Conservation (phyloP, 2,888 invertebrate species). For the Cephus pygmeus region DNA sequence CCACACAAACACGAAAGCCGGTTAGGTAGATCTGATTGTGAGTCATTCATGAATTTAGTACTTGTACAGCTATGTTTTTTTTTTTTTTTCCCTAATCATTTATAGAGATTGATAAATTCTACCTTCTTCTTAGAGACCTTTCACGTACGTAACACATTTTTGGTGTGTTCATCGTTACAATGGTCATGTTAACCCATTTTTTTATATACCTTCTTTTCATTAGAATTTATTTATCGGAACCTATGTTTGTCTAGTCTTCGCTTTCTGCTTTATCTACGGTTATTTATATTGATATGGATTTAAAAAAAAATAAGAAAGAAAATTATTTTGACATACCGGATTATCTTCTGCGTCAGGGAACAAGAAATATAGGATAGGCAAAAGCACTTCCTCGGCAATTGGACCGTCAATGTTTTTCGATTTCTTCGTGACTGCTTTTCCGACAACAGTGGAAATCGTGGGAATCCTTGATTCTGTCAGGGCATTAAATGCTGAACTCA, state of each 20-base stretch:
- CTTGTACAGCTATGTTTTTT: neutral
- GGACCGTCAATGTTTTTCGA: constrained; percentile 76
- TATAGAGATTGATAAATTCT: neutral
- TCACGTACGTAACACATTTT: neutral
- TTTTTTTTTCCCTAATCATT: neutral
- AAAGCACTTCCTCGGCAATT: constrained; percentile 79
- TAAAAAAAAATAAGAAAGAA: neutral
- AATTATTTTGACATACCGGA: constrained; percentile 53
- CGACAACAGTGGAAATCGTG: constrained; percentile 71
- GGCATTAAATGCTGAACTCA: constrained; percentile 68
- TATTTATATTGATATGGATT: neutral
- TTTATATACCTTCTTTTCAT: neutral
- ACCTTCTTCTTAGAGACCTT: neutral
- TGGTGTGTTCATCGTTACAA: neutral
- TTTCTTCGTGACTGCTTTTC: constrained; percentile 69
- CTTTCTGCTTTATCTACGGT: neutral
- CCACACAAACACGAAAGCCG: neutral
- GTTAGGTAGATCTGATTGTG: neutral
- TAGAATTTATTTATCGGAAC: neutral
- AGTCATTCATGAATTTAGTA: neutral
- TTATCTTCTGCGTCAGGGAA: constrained; percentile 89
- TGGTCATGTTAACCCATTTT: neutral
- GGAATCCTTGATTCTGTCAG: constrained; percentile 83
- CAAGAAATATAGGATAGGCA: constrained; percentile 82
- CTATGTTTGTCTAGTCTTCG: neutral